Percentiles rank a stretch among this genome's conserved stretches.
Conservation (phyloP, 2,888 invertebrate genomes). For the Lissocephala sabroskyi region DNA sequence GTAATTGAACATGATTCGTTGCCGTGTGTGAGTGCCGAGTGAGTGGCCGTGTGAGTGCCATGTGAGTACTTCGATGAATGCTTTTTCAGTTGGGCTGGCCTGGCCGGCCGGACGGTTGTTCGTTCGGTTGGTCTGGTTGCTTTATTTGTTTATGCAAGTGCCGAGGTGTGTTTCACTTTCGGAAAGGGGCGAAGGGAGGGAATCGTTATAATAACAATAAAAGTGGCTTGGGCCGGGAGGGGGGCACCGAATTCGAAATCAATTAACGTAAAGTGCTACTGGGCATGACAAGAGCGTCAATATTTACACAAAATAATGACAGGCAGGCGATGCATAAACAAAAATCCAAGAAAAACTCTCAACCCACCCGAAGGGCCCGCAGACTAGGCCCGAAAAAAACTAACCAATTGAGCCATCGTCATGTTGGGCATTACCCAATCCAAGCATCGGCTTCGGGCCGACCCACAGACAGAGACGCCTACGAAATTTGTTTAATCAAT, state of each 20-base stretch:
- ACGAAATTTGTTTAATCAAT: slow-evolving; percentile 32
- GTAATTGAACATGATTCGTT: slow-evolving; percentile 16
- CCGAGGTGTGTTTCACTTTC: slow-evolving; percentile 27
- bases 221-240: slow-evolving; percentile 45
- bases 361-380: not conserved
- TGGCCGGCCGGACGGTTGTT: too few species aligned
- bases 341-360: slow-evolving; percentile 1
- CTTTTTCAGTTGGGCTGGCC: slow-evolving; percentile 10
- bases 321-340: slow-evolving; percentile 48
- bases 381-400: not conserved
- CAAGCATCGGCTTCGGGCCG: not conserved
- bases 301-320: slow-evolving; percentile 63
- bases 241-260: slow-evolving; percentile 65
- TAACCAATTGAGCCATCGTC: too few species aligned
- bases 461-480: slow-evolving; percentile 15
- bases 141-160: slow-evolving; percentile 42
- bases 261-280: slow-evolving; percentile 67
- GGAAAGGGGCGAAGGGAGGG: slow-evolving; percentile 11
- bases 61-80: not conserved
- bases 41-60: slow-evolving; percentile 15
- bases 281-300: slow-evolving; percentile 64
- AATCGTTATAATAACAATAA: slow-evolving; percentile 55
- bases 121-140: slow-evolving; percentile 9
- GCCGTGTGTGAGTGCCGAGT: slow-evolving; percentile 14
- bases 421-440: too few species aligned